Evolutionary conservation across 2,797 vertebrate genomes (phyloP), one percentile per base, ranked within the genome.

Genomic region (Squalus acanthias): DNA sequence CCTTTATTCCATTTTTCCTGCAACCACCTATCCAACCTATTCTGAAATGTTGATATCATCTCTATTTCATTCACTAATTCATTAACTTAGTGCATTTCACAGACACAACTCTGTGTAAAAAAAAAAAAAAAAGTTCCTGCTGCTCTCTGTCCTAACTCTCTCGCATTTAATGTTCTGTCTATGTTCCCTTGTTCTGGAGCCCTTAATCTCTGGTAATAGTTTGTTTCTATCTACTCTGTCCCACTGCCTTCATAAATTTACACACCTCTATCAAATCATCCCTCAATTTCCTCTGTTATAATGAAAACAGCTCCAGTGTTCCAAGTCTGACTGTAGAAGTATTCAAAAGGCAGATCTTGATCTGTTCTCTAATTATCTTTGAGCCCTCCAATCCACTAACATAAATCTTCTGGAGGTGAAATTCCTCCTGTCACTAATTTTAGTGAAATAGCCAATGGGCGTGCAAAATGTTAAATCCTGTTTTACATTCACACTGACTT

Each of bases 391-490:
- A 24, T 69, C 17, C 63, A 39, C 79, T n/a, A 69, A 85, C 82
- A 82, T 82, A 85, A 93, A 17, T 22, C 63, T 67, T 65, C 39
- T 67, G 33, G 65, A 67, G n/a, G 17, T 93, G 63, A 69, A 93
- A 93, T 93, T 69, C 33, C 63, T 63, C 88, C 91, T 46, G 63
- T 39, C 20, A 67, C n/a, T 93, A 67, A 92, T 67, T 93, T 67
- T 93, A 46, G 60, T 92, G 39, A 92, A 92, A 65, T 67, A 92
- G 12, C 89, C 33, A 39, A 20, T 92, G 89, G n/a, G 60, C 63
- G 60, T 92, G 33, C 89, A 67, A 92, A 92, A 91, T 91, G 60
- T 91, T n/a, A 91, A 91, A 92, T 92, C 13, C 87, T 89, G 26
- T 20, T 92, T 33, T n/a, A 46, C n/a, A 46, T 69, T 93, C 17